These are phyloP conservation scores for Siniperca obscura DNA, from an alignment of 2,797 vertebrate species.

Conservation along the genomic window DNA sequence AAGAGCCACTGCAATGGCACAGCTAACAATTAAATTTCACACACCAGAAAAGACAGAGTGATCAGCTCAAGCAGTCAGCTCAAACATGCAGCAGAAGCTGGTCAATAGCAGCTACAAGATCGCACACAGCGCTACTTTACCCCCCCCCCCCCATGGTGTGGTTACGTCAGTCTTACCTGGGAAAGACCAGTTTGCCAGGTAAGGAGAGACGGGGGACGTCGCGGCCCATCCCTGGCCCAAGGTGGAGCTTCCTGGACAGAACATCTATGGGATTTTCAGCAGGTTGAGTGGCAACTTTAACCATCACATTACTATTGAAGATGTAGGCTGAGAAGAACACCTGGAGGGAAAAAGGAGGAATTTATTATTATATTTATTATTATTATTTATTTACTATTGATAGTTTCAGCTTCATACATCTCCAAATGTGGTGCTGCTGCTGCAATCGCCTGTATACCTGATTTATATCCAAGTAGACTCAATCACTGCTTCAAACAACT, in stretches of 20 bases:
- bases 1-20: not conserved
- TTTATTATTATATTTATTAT: not conserved
- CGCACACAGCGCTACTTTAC: no score
- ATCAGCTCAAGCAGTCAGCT: not conserved
- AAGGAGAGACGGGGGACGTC: conserved; percentile 97
- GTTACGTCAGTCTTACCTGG: conserved; percentile 85
- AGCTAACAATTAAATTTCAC: not conserved
- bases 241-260: conserved; percentile 96
- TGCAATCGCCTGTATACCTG: not conserved
- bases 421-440: not conserved
- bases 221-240: conserved; percentile 95
- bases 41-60: not conserved
- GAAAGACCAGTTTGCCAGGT: conserved; percentile 98
- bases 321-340: conserved; percentile 99
- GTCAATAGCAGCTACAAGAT: not conserved
- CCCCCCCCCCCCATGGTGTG: no score
- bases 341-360: conserved; percentile 71
- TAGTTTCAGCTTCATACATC: not conserved
- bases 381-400: not conserved
- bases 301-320: conserved; percentile 99
- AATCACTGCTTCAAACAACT: not conserved
- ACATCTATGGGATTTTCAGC: conserved; percentile 98
- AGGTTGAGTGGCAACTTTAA: conserved; percentile 99
- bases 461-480: not conserved
- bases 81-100: not conserved